Base-by-base conservation (phyloP, 2,113 vertebrate genomes). In the Caloenas nicobarica region DNA sequence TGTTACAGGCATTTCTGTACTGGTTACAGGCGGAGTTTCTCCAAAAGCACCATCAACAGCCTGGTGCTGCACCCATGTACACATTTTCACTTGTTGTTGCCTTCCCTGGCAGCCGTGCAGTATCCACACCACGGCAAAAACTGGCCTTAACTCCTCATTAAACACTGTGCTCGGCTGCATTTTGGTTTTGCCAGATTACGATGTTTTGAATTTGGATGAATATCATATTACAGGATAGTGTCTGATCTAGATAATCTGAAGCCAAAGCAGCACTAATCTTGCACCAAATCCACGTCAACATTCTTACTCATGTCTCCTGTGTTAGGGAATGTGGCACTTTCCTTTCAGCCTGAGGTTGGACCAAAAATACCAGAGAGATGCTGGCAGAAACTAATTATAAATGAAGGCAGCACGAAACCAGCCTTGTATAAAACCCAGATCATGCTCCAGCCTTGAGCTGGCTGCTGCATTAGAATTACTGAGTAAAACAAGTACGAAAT, bases 241-340 rank as follows among this genome's bases (percentile, higher is more conserved):
- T 95, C 93, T 88, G 73, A 90, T 92, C 66, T 80, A 84, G 79
- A 62, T 89, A 57, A 79, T 93, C 53, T 77, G 74, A 84, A 94
- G 85, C 24, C 73, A 88, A 89, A 80, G 72, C 58, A 86, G 88
- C 1, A 4, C 57, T 91, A 71, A 92, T 91, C 89, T 93, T 54
- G 57, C 81, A 65, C 62, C 0, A 1, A 56, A 82, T 84, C 90
- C 93, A 38, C 58, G 91, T 88, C 91, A 93, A 83, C 88, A 93
- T 3, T 3, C 84, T 83, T 84, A 68, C 26, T 94, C 94, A 85
- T 26, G 34, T 78, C 88, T 94, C 51, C 69, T 66, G 66, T 51
- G 46, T 70, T 78, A 54, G 54, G 84, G 88, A 91, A 78, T 23
- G 94, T 7, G 13, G 80, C 88, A 90, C 77, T 93, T 96, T 91